Evolutionary conservation across 2,888 invertebrate genomes (phyloP).

Genomic region (Limenitis camilla): DNA sequence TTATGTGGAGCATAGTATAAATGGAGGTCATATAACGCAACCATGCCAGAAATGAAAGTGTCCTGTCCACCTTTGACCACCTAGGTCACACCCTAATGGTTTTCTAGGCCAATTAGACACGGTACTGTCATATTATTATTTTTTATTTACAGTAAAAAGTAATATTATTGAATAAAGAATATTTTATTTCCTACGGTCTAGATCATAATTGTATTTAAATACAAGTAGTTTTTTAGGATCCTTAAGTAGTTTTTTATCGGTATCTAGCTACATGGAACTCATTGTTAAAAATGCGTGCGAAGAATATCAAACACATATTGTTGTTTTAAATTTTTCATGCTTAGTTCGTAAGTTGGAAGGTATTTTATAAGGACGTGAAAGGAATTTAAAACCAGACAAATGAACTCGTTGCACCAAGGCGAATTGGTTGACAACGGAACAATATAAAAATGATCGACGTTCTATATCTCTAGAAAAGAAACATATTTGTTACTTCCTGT

Average conservation of each 20-base stretch:
- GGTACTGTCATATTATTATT: conserved; percentile 16
- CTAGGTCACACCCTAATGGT: conserved; percentile 46
- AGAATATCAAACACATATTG: conserved; percentile 5
- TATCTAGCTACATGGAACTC: conserved; percentile 5
- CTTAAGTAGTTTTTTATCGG: conserved; percentile 2
- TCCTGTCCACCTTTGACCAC: conserved; percentile 58
- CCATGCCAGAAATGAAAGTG: conserved; percentile 56
- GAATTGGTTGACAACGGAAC: conserved; percentile 31
- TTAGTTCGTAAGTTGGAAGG: conserved; percentile 28
- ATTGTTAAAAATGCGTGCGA: conserved; percentile 5
- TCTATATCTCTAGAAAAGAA: conserved; percentile 22
- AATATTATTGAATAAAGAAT: neutral
- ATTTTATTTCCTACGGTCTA: neutral
- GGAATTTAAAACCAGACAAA: conserved; percentile 28
- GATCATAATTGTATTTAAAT: conserved; percentile 12
- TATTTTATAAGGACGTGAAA: conserved; percentile 30
- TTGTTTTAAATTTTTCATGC: conserved; percentile 6
- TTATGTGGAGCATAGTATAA: no score
- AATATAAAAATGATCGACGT: conserved; percentile 30
- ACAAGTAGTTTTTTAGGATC: neutral
- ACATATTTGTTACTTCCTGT: conserved; percentile 22
- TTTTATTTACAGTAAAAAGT: conserved; percentile 7
- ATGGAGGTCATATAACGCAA: conserved; percentile 35
- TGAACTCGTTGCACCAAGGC: conserved; percentile 32
- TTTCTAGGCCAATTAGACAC: conserved; percentile 55